Conservation (phyloP, 2,797 vertebrate genomes). For the Scarus forsteni region DNA sequence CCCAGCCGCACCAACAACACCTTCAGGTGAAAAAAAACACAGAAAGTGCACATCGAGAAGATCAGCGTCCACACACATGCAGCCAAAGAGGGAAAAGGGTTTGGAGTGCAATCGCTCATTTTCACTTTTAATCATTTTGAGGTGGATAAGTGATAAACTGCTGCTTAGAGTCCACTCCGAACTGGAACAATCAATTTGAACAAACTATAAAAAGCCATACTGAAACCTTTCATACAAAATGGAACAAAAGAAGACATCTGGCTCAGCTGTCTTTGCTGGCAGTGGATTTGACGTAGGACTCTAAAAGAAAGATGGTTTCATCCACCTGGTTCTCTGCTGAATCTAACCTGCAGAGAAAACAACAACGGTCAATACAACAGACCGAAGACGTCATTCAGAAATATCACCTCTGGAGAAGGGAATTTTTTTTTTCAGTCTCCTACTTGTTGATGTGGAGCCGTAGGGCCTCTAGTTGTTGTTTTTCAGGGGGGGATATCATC, state of each 20-base stretch:
- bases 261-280: slow-evolving; percentile 58
- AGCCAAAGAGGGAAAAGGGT: slow-evolving; percentile 26
- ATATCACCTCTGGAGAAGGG: not conserved
- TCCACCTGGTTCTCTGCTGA: slow-evolving; percentile 98
- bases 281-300: slow-evolving; percentile 86
- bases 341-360: slow-evolving; percentile 85
- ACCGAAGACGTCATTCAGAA: not conserved
- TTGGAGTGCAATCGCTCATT: too few relatives aligned
- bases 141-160: too few relatives aligned
- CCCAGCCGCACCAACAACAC: too few relatives aligned
- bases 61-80: not conserved
- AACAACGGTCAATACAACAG: not conserved
- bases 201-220: slow-evolving; percentile 52
- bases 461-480: slow-evolving; percentile 91
- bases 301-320: slow-evolving; percentile 93
- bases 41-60: too few relatives aligned
- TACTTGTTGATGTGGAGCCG: slow-evolving; percentile 94
- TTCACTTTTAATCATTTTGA: too few relatives aligned
- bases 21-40: too few relatives aligned
- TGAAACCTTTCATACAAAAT: slow-evolving; percentile 20
- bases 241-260: not conserved
- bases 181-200: not conserved
- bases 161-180: too few relatives aligned
- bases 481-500: slow-evolving; percentile 94
- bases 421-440: slow-evolving; percentile 2